phyloP scores from a whole-genome alignment of 2,888 invertebrate species.

The Patella ulyssiponensis region DNA sequence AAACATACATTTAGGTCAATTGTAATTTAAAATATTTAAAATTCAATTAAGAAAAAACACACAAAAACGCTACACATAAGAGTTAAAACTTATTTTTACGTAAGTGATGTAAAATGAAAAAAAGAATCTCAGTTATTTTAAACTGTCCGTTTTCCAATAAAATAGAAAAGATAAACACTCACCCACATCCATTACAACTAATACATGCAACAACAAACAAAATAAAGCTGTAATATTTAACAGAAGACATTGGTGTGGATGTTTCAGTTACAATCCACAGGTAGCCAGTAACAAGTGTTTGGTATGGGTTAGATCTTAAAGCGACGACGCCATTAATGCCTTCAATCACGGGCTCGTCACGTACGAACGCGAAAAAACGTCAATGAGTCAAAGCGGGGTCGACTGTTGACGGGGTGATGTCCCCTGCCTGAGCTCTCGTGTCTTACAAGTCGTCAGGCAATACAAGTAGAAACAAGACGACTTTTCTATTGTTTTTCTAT shows the following conservation, averaged over 20 bases:
- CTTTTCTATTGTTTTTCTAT: conserved; percentile 10
- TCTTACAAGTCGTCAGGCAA: neutral
- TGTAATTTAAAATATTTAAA: no score
- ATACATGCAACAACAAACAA: neutral
- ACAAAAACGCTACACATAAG: no score
- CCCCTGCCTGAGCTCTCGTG: conserved; percentile 1
- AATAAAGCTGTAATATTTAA: neutral
- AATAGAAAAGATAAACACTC: neutral
- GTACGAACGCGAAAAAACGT: conserved; percentile 1
- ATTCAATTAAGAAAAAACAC: no score
- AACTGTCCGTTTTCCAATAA: neutral
- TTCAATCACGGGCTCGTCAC: neutral
- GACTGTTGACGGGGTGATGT: conserved; percentile 3
- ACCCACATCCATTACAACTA: conserved; percentile 11
- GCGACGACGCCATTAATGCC: conserved; percentile 7
- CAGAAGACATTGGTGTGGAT: conserved; percentile 9
- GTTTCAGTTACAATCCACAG: conserved; percentile 5
- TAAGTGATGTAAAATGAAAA: no score
- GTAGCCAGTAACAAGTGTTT: conserved; percentile 11
- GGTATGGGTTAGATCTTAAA: neutral
- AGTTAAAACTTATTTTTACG: no score
- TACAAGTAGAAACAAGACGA: neutral
- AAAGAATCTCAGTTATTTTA: no score
- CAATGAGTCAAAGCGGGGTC: conserved; percentile 7
- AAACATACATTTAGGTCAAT: no score